Percentiles rank a stretch among this genome's conserved stretches.
Evolutionary conservation across 2,797 vertebrate genomes (phyloP).

Genomic region (Tapera naevia): DNA sequence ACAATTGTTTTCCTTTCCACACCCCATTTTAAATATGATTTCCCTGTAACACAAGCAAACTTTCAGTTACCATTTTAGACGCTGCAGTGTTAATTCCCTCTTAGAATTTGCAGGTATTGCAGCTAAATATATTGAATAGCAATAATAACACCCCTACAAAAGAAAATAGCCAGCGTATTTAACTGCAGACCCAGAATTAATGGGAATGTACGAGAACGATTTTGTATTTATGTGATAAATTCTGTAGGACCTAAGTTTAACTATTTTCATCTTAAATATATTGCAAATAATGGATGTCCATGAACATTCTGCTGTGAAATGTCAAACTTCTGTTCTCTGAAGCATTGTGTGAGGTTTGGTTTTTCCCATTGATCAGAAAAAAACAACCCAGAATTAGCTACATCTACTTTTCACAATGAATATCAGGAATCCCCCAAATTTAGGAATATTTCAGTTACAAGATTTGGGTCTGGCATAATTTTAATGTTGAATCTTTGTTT

Average conservation of each 20-base stretch:
- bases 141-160: not conserved
- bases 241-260: not conserved
- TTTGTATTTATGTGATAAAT: not conserved
- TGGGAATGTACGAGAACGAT: not conserved
- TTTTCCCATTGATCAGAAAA: not conserved
- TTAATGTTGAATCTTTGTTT: not conserved
- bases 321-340: not conserved
- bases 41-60: not conserved
- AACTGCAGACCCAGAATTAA: not conserved
- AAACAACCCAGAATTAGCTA: not conserved
- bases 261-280: not conserved
- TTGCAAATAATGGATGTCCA: not conserved
- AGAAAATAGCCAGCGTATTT: not conserved
- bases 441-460: not conserved
- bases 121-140: not conserved
- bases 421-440: not conserved
- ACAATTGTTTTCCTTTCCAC: slow-evolving; percentile 33
- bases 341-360: not conserved
- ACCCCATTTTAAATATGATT: slow-evolving; percentile 5
- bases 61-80: slow-evolving; percentile 7
- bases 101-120: not conserved
- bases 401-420: not conserved
- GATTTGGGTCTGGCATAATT: not conserved
- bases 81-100: not conserved
- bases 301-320: not conserved